Evolutionary conservation across 2,113 vertebrate species (phyloP).

Genomic region (Hydrolagus affinis): DNA sequence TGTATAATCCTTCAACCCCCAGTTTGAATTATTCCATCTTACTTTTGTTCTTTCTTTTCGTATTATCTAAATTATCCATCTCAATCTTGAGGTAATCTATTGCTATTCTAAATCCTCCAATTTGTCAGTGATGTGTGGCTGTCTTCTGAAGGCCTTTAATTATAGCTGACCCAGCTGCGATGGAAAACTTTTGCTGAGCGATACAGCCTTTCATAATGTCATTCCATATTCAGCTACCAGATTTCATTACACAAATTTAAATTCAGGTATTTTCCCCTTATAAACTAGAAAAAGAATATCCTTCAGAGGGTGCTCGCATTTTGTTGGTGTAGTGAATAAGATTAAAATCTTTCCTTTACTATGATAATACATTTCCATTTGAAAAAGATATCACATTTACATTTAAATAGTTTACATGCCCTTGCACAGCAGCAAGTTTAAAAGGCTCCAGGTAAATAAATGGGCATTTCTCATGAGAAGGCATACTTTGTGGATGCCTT

Average conservation of each 20-base stretch:
- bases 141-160: background rate
- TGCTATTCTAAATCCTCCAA: background rate
- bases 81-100: background rate
- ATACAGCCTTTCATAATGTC: background rate
- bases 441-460: background rate
- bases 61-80: conserved; percentile 1
- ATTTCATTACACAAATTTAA: background rate
- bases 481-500: too few relatives aligned
- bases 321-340: background rate
- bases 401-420: background rate
- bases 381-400: background rate
- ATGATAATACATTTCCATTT: background rate
- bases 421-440: background rate
- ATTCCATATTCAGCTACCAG: background rate
- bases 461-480: background rate
- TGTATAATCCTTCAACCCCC: conserved; percentile 2
- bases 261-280: background rate
- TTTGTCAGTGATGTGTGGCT: background rate
- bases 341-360: background rate
- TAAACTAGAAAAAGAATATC: background rate
- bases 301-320: too few relatives aligned
- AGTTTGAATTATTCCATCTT: background rate
- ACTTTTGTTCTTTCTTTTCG: background rate
- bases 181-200: background rate
- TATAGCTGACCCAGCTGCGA: conserved; percentile 3